Percentiles rank a stretch among this genome's conserved stretches.
These are phyloP conservation scores for Desmodus rotundus DNA, from an alignment of 2,113 vertebrate genomes.

Conservation along the genomic window DNA sequence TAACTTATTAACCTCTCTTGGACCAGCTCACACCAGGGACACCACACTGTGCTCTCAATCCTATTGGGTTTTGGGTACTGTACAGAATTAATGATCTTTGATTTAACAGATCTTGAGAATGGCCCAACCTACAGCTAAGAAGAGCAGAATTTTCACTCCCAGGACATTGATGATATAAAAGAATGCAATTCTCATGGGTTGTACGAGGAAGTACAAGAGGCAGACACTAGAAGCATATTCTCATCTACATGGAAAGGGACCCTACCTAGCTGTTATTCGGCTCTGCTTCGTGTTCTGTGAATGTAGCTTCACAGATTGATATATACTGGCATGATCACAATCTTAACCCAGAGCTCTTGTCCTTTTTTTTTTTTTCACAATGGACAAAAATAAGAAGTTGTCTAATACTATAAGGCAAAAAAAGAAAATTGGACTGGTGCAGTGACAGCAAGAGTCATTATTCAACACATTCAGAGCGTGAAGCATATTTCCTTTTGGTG, in stretches of 20 bases:
- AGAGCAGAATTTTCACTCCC: not conserved
- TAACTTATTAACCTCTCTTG: not conserved
- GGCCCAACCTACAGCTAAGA: not conserved
- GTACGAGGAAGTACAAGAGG: not conserved
- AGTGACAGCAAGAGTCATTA: not conserved
- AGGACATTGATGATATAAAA: not conserved
- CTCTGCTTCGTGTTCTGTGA: too few relatives aligned
- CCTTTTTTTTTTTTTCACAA: not conserved
- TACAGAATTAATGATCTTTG: too few relatives aligned
- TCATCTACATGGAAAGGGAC: too few relatives aligned
- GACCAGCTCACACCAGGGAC: not conserved
- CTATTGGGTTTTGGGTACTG: not conserved
- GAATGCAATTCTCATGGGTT: not conserved
- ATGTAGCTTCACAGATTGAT: too few relatives aligned
- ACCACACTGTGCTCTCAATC: not conserved
- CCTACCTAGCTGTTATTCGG: too few relatives aligned
- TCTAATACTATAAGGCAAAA: not conserved
- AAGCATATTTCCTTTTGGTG: not conserved
- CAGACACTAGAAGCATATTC: not conserved
- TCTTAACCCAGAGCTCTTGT: not conserved
- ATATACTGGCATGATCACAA: too few relatives aligned
- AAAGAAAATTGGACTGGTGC: not conserved
- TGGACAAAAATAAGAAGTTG: not conserved
- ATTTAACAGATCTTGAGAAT: not conserved
- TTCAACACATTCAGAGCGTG: too few relatives aligned